Base-by-base conservation (phyloP, 2,888 invertebrate species). In the Apodemia mormo region DNA sequence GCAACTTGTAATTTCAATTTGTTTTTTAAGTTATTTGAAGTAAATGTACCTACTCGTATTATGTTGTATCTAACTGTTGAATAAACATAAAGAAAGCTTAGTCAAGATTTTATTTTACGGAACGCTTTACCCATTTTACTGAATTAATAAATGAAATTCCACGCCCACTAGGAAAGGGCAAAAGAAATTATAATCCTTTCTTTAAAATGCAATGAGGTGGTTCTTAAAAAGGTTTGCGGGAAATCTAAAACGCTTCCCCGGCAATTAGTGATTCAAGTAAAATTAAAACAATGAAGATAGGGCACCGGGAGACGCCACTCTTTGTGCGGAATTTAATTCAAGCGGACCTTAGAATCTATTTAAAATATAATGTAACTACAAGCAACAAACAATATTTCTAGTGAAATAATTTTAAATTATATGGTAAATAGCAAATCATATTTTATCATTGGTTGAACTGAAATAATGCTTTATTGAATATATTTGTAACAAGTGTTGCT, bases 181-280 rank as follows among this genome's bases (percentile, higher is more conserved):
- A 85, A 86, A 85, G 89, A 87, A 91, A 90, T 92, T 90, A 92
- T 92, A 92, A 92, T 92, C 92, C 88, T 90, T 92, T 92, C 89
- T 90, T 92, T 90, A 92, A 92, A 93, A 92, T 91, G 92, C 92
- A 92, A 90, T 92, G 92, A 91, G 91, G 88, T 90, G 92, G 90
- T 88, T 88, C 89, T 89, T 90, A 88, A 88, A 89, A 91, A 87
- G 88, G 90, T 89, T 91, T 89, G 90, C 81, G 87, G 90, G 85
- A 86, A 87, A 90, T 90, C 89, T 89, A 87, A 89, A 90, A 90
- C 86, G 87, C 87, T 84, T 83, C 86, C 84, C 82, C 84, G 84
- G 91, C 90, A 92, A 92, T 92, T 92, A 92, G 92, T 88, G 89
- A 89, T 87, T 81, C 85, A 80, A 82, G 86, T 83, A 86, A 88